Base-by-base conservation (phyloP, 1,140 invertebrate genomes). In the Lepidurus couesii region DNA sequence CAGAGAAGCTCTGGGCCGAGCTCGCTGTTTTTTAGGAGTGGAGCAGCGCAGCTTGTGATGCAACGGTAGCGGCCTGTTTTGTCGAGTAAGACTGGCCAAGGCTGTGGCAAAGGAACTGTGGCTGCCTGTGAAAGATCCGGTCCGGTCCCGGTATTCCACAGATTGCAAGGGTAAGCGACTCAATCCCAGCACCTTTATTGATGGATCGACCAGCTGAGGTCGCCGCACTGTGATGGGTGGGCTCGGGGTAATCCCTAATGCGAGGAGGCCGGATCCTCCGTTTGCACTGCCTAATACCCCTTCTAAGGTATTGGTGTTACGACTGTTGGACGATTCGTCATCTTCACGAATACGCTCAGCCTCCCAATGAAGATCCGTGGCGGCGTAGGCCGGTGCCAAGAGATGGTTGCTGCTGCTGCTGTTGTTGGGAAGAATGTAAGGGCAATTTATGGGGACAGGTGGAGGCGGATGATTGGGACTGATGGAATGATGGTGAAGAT, bases 291-390 rank as follows among this genome's bases (percentile, higher is more conserved):
- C 53, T 26, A 79, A 45, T n/a, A 26, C 78, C 10, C 78, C 78
- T 6, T 80, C 79, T 42, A 80, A 42, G 10, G 79, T 80, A 74
- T 80, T 80, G 16, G 79, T 80, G 42, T 80, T 80, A 13, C 79
- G 75, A 45, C 79, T 80, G 76, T 80, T 80, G 44, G 79, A 80
- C n/a, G 79, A 80, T 24, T 75, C 76, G 73, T 80, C 76, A 34
- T 74, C 75, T 43, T 53, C 42, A n/a, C 77, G 77, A 16, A 73
- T 73, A 43, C 76, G 53, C 42, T 80, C 79, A 34, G 8, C 53
- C 21, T 65, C 53, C 53, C 53, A 65, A 65, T 65, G 53, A 13
- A 65, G 53, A 16, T 65, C 53, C 6, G 53, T 65, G 53, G 53
- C 53, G 8, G 53, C 53, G 53, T 65, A 65, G 53, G 53, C 53